Percentiles rank a stretch among this genome's conserved stretches.
These are phyloP conservation scores for Portevinia maculata DNA, from an alignment of 2,888 invertebrate species.

Conservation along the genomic window DNA sequence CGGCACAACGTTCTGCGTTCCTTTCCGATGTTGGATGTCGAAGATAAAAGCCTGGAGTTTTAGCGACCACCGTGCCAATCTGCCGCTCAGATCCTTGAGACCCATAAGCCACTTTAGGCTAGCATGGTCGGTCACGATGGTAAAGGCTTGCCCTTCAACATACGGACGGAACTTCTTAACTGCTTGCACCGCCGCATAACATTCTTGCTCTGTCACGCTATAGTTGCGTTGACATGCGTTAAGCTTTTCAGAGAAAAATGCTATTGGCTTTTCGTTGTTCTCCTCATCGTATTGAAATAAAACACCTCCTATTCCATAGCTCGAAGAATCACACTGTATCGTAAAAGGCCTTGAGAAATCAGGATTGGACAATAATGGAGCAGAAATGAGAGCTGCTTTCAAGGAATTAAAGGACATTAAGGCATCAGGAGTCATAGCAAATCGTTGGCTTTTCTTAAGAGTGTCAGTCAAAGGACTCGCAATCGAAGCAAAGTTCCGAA, in stretches of 20 bases:
- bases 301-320: too few species aligned
- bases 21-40: slow-evolving; percentile 75
- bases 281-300: too few species aligned
- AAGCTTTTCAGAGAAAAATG: slow-evolving; percentile 16
- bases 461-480: slow-evolving; percentile 43
- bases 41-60: slow-evolving; percentile 70
- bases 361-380: slow-evolving; percentile 38
- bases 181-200: not conserved
- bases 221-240: not conserved
- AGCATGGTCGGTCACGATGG: slow-evolving; percentile 75
- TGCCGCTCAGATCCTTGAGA: slow-evolving; percentile 75
- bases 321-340: slow-evolving; percentile 50
- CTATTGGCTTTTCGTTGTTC: too few species aligned
- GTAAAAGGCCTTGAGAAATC: slow-evolving; percentile 43
- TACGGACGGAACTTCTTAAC: slow-evolving; percentile 38
- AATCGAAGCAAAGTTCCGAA: slow-evolving; percentile 58
- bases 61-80: slow-evolving; percentile 75
- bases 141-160: slow-evolving; percentile 52
- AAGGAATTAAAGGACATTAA: slow-evolving; percentile 27
- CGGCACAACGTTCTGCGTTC: slow-evolving; percentile 72
- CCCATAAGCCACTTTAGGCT: slow-evolving; percentile 75
- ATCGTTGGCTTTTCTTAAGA: slow-evolving; percentile 13
- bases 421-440: slow-evolving; percentile 16
- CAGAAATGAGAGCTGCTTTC: slow-evolving; percentile 26
- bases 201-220: slow-evolving; percentile 17